These are phyloP conservation scores for Trinectes maculatus DNA, from an alignment of 2,113 vertebrate species.

Conservation along the genomic window DNA sequence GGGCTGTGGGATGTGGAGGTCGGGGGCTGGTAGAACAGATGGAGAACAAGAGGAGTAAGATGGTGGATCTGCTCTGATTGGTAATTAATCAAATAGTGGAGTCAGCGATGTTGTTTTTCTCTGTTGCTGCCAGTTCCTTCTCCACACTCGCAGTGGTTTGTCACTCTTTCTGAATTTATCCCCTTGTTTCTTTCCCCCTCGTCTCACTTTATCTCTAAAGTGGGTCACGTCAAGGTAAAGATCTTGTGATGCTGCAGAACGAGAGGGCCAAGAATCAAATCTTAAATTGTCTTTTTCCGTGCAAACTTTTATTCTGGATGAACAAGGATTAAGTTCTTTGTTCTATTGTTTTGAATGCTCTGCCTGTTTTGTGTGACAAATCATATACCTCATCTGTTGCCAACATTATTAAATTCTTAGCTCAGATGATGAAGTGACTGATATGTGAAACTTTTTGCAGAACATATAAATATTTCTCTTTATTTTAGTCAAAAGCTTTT, in stretches of 20 bases:
- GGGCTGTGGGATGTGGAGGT: conserved; percentile 12
- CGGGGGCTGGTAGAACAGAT: conserved; percentile 16
- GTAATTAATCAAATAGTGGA: conserved; percentile 61
- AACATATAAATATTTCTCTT: not conserved
- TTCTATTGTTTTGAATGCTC: not conserved
- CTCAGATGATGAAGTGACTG: not conserved
- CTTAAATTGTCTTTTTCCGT: conserved; percentile 10
- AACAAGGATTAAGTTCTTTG: conserved; percentile 2
- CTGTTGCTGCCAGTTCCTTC: conserved; percentile 51
- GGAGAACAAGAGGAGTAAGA: conserved; percentile 28
- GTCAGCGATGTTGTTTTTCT: conserved; percentile 36
- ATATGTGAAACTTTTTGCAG: not conserved
- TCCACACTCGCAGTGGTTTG: conserved; percentile 44
- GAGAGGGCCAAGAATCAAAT: conserved; percentile 3
- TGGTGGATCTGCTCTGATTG: conserved; percentile 29
- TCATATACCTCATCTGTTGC: not conserved
- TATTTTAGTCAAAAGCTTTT: not conserved
- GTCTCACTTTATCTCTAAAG: conserved; percentile 42
- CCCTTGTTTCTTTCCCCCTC: not conserved
- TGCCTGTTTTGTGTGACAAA: not conserved
- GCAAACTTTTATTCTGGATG: not conserved
- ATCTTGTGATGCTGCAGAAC: conserved; percentile 22
- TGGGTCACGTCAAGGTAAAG: conserved; percentile 28
- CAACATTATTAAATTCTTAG: conserved; percentile 2
- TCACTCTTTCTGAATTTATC: conserved; percentile 37